These are phyloP conservation scores for Pardalotus punctatus DNA, from an alignment of 2,113 vertebrate genomes.

Conservation along the genomic window DNA sequence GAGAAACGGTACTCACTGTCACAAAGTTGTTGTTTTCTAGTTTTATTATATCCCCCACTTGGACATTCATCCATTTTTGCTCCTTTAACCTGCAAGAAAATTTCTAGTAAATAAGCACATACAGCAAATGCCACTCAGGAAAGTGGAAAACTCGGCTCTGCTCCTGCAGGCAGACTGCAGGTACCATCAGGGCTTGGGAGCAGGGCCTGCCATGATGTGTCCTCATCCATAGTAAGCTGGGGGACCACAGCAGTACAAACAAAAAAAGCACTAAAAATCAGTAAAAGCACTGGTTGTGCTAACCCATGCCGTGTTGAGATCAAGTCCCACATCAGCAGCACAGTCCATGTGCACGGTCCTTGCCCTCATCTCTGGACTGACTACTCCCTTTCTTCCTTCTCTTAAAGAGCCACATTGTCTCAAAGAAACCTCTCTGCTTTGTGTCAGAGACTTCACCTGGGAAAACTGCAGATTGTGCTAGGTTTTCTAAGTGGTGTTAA, in stretches of 20 bases:
- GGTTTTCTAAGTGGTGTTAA: neutral
- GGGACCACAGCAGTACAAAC: neutral
- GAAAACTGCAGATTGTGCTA: neutral
- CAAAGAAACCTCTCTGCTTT: neutral
- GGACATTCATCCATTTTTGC: constrained; percentile 93
- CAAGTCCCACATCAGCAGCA: neutral
- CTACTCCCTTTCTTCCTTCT: neutral
- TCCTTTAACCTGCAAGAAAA: constrained; percentile 78
- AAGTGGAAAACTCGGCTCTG: neutral
- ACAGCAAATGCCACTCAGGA: neutral
- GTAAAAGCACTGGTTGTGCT: neutral
- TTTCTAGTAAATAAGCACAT: neutral
- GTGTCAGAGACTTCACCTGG: neutral
- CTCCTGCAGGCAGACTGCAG: neutral
- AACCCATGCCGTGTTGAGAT: neutral
- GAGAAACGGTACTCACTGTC: constrained; percentile 75
- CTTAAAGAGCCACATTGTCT: neutral
- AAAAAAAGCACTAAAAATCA: neutral
- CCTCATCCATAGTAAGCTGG: neutral
- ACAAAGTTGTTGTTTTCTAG: constrained; percentile 90
- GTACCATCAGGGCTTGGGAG: neutral
- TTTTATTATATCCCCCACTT: constrained; percentile 93
- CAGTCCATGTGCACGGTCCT: neutral
- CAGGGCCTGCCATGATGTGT: neutral
- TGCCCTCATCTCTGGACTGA: neutral